Base-by-base conservation (phyloP, 2,113 vertebrate species). In the Colaptes auratus region DNA sequence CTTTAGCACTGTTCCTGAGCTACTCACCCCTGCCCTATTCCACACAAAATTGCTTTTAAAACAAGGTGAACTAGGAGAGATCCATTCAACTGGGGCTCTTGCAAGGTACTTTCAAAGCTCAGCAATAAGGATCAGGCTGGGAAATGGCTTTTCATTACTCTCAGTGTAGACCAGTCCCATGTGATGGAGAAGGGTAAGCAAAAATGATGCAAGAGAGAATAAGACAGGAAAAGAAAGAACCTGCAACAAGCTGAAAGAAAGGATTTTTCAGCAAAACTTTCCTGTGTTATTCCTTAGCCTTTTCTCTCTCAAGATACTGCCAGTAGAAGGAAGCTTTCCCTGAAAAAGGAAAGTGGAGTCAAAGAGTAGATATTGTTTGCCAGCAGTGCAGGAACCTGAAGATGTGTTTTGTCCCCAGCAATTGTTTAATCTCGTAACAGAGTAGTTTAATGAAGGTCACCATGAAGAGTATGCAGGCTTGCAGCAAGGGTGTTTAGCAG, bases 261-360 rank as follows among this genome's bases (percentile, higher is more conserved):
- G 58, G 56, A 90, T 75, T 72, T 88, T 89, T 93, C 73, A 81
- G 52, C 36, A 64, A 66, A 76, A 42, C 15, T 63, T 50, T 77
- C 64, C 11, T 36, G 15, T 63, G 21, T 52, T 52, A 52, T 25
- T 79, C 31, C 28, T 73, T 89, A 56, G 50, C 20, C 60, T 70
- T 77, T 88, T 76, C 12, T 76, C 44, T 85, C 30, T 92, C 67
- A 76, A 73, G 73, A 82, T 74, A 84, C n/a, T 81, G 27, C 59
- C 89, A 94, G 82, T 56, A 73, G 86, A 85, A 94, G 76, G 72
- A 92, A 93, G 24, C 56, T 52, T 25, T 24, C 11, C 23, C 85
- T 94, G 55, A 95, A 88, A 96, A 90, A 92, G 71, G 16, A 91
- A 50, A 81, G 46, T 46, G 35, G 39, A 93, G 18, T 88, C n/a